These are phyloP conservation scores for Zapornia atra DNA, from an alignment of 2,113 vertebrate species.

Conservation along the genomic window DNA sequence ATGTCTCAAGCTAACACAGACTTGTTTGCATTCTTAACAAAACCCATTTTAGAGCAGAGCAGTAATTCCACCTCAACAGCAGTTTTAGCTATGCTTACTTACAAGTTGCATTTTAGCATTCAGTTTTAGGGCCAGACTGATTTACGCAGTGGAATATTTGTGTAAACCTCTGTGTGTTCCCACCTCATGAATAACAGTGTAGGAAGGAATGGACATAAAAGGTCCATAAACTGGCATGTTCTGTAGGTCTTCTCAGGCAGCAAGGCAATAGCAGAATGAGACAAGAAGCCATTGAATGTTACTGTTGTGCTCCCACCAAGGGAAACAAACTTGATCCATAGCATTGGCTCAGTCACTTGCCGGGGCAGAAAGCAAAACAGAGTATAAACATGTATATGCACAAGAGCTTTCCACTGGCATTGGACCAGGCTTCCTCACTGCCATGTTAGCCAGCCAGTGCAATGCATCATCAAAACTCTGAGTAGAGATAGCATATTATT, in stretches of 20 bases:
- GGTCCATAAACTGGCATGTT: background rate
- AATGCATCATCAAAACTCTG: background rate
- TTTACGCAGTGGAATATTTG: constrained; percentile 4
- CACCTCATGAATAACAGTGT: background rate
- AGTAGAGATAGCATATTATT: background rate
- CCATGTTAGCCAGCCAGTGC: background rate
- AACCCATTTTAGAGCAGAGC: background rate
- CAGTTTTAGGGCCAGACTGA: background rate
- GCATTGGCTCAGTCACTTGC: background rate
- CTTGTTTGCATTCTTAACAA: constrained; percentile 2
- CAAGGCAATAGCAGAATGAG: background rate
- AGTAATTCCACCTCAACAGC: background rate
- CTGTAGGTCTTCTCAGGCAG: background rate
- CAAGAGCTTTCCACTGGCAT: background rate
- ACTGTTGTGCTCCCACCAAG: background rate
- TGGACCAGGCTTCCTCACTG: background rate
- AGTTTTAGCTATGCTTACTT: background rate
- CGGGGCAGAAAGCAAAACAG: background rate
- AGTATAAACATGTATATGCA: background rate
- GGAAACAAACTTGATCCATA: constrained; percentile 21
- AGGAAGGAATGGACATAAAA: background rate
- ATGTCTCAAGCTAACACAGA: background rate
- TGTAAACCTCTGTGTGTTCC: background rate
- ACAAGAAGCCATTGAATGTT: background rate
- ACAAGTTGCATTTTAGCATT: background rate